These are phyloP conservation scores for Pseudolaguvia tuberculata DNA, from an alignment of 2,113 vertebrate species.

Conservation along the genomic window DNA sequence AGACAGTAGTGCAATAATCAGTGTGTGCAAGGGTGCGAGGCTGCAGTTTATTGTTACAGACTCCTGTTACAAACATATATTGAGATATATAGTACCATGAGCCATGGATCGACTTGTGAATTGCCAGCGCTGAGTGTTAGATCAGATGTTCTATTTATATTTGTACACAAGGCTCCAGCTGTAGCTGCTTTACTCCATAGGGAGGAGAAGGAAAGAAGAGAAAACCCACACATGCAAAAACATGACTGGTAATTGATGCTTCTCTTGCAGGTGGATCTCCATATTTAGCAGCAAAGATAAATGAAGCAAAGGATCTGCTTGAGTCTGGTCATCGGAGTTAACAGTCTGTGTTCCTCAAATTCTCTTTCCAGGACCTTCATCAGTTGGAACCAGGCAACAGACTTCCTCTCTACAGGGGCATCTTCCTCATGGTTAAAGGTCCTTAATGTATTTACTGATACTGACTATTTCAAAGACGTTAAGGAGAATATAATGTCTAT, in stretches of 20 bases:
- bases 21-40: too few species aligned
- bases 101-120: too few species aligned
- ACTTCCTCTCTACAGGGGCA: slow-evolving; percentile 19
- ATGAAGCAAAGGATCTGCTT: slow-evolving; percentile 80
- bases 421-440: slow-evolving; percentile 17
- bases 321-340: slow-evolving; percentile 69
- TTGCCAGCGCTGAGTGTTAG: too few species aligned
- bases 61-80: too few species aligned
- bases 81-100: too few species aligned
- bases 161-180: slow-evolving; percentile 5
- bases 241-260: slow-evolving; percentile 24
- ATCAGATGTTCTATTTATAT: neutral
- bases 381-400: neutral
- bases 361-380: slow-evolving; percentile 6
- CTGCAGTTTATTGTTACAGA: too few species aligned
- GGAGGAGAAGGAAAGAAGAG: too few species aligned
- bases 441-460: slow-evolving; percentile 6
- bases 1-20: too few species aligned
- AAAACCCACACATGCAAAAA: neutral
- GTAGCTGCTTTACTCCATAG: neutral
- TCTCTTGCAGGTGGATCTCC: slow-evolving; percentile 75
- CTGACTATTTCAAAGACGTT: neutral
- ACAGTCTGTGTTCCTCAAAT: slow-evolving; percentile 38
- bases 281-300: slow-evolving; percentile 82
- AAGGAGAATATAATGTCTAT: neutral